Percentiles rank a stretch among this genome's conserved stretches.
These are phyloP conservation scores for Microctenopoma stevenorrisi DNA, from an alignment of 2,797 vertebrate species.

Conservation along the genomic window DNA sequence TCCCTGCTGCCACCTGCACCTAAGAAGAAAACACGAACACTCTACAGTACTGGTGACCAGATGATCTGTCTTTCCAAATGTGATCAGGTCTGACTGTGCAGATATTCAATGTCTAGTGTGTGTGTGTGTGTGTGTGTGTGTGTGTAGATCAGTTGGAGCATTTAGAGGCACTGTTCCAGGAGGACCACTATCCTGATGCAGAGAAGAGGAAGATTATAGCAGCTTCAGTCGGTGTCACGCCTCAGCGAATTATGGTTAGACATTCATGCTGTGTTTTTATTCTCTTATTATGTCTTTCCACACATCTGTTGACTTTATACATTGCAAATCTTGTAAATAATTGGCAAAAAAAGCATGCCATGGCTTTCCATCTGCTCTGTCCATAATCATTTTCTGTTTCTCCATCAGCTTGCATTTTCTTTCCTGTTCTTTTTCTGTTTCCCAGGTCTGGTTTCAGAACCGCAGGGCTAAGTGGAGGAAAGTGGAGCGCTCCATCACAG, in stretches of 20 bases:
- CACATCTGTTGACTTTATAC: not conserved
- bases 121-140: conserved; percentile 15
- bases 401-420: not conserved
- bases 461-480: conserved; percentile 96
- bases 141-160: conserved; percentile 89
- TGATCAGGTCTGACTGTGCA: conserved; percentile 17
- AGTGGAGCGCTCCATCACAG: conserved; percentile 75
- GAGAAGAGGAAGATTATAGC: conserved; percentile 93
- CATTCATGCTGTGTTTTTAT: conserved; percentile 11
- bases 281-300: conserved; percentile 3
- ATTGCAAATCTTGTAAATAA: not conserved
- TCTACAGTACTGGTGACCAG: conserved; percentile 89
- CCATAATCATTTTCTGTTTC: not conserved
- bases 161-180: conserved; percentile 90
- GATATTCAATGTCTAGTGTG: conserved; percentile 12
- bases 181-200: conserved; percentile 94
- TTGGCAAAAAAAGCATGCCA: not conserved
- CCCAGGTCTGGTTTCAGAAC: conserved; percentile 98
- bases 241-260: conserved; percentile 94
- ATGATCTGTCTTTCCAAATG: not conserved
- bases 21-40: conserved; percentile 92
- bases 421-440: conserved; percentile 13
- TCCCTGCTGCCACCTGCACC: conserved; percentile 72
- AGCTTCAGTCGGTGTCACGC: conserved; percentile 89
- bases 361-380: not conserved